Evolutionary conservation across 2,113 vertebrate species (phyloP).

Genomic region (Paratilapia polleni): DNA sequence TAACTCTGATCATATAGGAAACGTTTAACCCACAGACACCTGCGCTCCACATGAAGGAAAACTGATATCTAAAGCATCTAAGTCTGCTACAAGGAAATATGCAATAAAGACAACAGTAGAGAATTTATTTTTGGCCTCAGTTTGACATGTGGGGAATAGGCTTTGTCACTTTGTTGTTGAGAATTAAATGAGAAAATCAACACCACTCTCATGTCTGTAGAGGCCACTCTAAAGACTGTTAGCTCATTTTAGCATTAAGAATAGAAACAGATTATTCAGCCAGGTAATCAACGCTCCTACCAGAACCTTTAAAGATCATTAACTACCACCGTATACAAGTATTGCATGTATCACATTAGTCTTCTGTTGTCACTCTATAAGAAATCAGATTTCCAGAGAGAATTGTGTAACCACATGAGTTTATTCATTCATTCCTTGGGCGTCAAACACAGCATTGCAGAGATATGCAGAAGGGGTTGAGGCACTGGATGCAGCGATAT

Average conservation of each 20-base stretch:
- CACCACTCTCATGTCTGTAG: background rate
- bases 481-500: too few species aligned
- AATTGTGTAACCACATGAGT: background rate
- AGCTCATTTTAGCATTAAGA: background rate
- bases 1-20: slow-evolving; percentile 5
- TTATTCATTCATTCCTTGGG: background rate
- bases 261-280: background rate
- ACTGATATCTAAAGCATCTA: background rate
- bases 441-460: background rate
- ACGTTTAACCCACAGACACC: background rate
- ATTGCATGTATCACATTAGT: background rate
- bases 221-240: background rate
- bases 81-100: background rate
- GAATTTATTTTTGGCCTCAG: background rate
- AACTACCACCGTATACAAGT: fast-evolving
- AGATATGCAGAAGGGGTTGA: background rate
- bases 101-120: background rate
- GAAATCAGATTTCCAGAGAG: background rate
- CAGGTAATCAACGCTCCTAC: background rate
- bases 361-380: background rate
- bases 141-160: background rate
- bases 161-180: background rate
- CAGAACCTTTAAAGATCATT: background rate
- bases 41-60: background rate
- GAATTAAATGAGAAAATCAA: background rate